Evolutionary conservation across 1,140 invertebrate species (phyloP).

Genomic region (Frieseomelitta varia): DNA sequence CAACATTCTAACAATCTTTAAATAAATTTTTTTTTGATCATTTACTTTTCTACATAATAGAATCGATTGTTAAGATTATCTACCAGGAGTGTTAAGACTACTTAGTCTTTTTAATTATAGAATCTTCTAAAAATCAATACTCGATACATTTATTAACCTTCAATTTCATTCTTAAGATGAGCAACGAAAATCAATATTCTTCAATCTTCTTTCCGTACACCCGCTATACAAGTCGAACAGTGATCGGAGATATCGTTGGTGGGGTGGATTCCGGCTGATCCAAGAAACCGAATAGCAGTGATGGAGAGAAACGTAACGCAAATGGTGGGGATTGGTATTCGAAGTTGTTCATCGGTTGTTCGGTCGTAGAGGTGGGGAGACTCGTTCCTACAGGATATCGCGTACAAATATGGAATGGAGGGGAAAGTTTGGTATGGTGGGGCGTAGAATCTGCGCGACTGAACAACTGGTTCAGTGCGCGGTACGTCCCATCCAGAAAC

Average conservation of each 20-base stretch:
- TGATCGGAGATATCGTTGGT: not conserved
- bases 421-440: slow-evolving; percentile 54
- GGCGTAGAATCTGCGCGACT: slow-evolving; percentile 54
- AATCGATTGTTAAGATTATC: not conserved
- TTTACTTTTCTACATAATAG: not conserved
- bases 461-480: slow-evolving; percentile 72
- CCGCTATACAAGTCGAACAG: slow-evolving; percentile 36
- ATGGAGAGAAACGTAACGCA: not conserved
- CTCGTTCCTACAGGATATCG: not conserved
- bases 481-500: slow-evolving; percentile 74
- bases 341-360: not conserved
- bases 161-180: not conserved
- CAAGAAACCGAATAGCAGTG: not conserved
- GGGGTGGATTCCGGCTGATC: slow-evolving; percentile 8
- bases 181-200: no score
- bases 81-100: no score
- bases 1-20: not conserved
- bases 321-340: slow-evolving; percentile 2
- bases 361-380: slow-evolving; percentile 19
- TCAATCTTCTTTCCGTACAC: not conserved
- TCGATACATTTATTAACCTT: not conserved
- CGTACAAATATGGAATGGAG: slow-evolving; percentile 6
- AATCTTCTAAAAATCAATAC: no score
- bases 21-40: not conserved
- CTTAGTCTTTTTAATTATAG: no score